Conservation (phyloP, 2,888 invertebrate species). For the Folsomia manolachei region DNA sequence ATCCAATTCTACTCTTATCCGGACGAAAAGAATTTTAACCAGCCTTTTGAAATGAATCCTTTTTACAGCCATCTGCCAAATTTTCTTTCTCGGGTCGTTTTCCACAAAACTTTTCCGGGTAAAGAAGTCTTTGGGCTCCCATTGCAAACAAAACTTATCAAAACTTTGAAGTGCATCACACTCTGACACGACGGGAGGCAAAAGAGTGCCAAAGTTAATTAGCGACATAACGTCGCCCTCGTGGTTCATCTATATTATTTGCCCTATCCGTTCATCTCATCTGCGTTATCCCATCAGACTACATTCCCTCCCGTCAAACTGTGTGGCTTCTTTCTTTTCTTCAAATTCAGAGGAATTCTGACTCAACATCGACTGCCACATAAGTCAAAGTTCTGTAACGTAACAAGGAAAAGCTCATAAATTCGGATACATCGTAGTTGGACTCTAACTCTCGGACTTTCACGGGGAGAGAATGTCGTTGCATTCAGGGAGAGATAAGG, state of each 20-base stretch:
- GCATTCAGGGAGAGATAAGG: not conserved
- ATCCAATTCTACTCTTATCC: not conserved
- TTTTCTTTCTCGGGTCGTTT: not conserved
- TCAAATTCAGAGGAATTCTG: too few relatives aligned
- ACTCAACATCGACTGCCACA: too few relatives aligned
- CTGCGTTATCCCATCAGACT: not conserved
- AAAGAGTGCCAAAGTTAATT: conserved; percentile 22
- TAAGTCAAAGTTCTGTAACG: too few relatives aligned
- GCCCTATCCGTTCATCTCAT: not conserved
- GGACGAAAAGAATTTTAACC: not conserved
- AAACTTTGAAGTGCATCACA: not conserved
- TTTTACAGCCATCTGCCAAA: conserved; percentile 1
- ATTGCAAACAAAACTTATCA: not conserved
- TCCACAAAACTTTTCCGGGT: not conserved
- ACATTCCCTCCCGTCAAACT: not conserved
- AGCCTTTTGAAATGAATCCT: not conserved
- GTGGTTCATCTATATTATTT: not conserved
- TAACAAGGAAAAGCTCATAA: too few relatives aligned
- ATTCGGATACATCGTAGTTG: too few relatives aligned
- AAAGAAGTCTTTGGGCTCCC: conserved; percentile 1
- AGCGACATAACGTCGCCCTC: conserved; percentile 17
- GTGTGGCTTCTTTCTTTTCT: too few relatives aligned
- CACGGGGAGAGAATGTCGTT: not conserved
- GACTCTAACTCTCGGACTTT: not conserved
- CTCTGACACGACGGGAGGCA: not conserved